Base-by-base conservation (phyloP, 2,113 vertebrate genomes). In the Hyla sarda region DNA sequence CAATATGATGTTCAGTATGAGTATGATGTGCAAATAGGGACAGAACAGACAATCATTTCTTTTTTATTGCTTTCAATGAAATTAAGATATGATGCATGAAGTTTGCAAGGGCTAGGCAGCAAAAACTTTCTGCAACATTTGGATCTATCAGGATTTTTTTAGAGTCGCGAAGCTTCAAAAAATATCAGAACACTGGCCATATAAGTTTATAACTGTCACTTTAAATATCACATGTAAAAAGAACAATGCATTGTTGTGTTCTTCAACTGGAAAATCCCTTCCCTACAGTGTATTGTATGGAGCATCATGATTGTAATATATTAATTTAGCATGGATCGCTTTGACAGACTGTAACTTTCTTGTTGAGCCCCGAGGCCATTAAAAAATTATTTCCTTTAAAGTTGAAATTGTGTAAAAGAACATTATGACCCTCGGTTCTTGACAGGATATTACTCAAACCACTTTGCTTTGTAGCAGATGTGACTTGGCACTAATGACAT, bases 311-410 rank as follows among this genome's bases (percentile, higher is more conserved):
- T 34, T 37, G 76, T 56, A 41, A 60, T 79, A 25, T 37, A 34
- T 90, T 90, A 89, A 88, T 90, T 87, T 89, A 67, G 82, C 86
- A 87, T 88, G 89, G 89, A 90, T 89, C 88, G 88, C 91, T 91
- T 91, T 79, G 76, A 58, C 54, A 79, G 30, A 23, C 21, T 11
- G n/a, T 23, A 52, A 14, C 76, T 41, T 41, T 58, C 21, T 79
- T n/a, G 41, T 67, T 37, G n/a, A 75, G 37, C 50, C 52, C 76
- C n/a, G 30, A 41, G 52, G 76, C 17, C 21, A 41, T 41, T 5
- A 58, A 79, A 79, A 71, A 58, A 79, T 34, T 0, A 79, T 37
- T 37, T 34, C 50, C 76, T 79, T 79, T 79, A 79, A 60, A 79
- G 54, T 60, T 71, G 19, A 71, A 71, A 41, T 41, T 41, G 67